Evolutionary conservation across 2,797 vertebrate genomes (phyloP), one percentile per base, ranked within the genome.

Genomic region (Tokudaia muenninki): DNA sequence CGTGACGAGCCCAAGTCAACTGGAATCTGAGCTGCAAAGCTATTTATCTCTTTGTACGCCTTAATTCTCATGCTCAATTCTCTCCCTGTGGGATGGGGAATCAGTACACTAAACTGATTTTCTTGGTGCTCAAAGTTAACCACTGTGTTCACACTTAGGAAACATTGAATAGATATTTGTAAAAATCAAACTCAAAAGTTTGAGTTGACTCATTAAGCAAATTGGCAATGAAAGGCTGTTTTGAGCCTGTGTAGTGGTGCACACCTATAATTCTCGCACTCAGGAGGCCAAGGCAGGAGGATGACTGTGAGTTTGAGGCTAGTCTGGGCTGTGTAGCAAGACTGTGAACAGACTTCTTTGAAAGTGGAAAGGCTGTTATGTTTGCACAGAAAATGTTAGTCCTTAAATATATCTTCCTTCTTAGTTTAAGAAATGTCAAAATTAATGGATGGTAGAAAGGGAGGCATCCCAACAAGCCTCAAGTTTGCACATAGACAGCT

Each of bases 321-420:
- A 17, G 14, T 22, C 19, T 65, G 44, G 44, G 19, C 57, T 90
- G 50, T 2, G 31, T 63, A 34, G 55, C 37, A 88, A 75, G 72
- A 61, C 22, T 72, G 13, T 70, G 12, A 67, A 87, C 63, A 82
- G 65, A 44, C 24, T 52, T 16, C n/a, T 65, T 57, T 79, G 22
- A 78, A 70, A 90, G n/a, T 72, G 55, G 6, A 80, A 83, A 29
- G 1, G 17, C 34, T 94, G 77, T 19, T 88, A 6, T 50, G 59
- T 93, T 90, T 96, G 37, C 63, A 11, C 9, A 47, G 37, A 82
- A 88, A 91, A 22, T 26, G 21, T 84, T 61, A 22, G 67, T 31
- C 93, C 41, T 90, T 86, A 75, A 93, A 47, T 65, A n/a, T 55
- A 41, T 34, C 59, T 92, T 89, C 41, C 26, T 78, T 96, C 22